phyloP scores from a whole-genome alignment of 2,113 vertebrate species.

The Lanius ludovicianus region DNA sequence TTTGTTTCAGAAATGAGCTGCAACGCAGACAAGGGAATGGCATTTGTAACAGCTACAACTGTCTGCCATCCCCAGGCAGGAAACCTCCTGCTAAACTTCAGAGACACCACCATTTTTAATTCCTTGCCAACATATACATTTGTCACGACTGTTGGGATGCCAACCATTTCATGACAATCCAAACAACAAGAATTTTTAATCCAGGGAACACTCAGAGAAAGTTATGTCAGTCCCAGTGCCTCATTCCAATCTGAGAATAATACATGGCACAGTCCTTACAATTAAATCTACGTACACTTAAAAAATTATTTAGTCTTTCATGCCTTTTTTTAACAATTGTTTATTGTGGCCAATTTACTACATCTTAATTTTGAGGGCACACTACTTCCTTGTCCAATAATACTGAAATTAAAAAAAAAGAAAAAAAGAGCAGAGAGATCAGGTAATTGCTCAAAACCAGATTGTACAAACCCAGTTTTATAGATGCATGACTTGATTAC shows the following conservation, averaged over 20 bases:
- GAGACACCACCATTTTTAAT: constrained; percentile 1
- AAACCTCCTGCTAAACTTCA: constrained; percentile 6
- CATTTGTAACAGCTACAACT: neutral
- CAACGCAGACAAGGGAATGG: neutral
- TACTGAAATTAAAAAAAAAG: neutral
- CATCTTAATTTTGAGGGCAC: neutral
- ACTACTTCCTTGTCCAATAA: neutral
- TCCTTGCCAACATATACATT: neutral
- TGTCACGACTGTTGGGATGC: neutral
- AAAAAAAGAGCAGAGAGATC: neutral
- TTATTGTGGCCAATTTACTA: neutral
- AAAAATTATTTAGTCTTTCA: neutral
- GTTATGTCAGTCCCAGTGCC: neutral
- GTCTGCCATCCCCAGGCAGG: neutral
- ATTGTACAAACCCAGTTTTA: neutral
- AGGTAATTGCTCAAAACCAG: neutral
- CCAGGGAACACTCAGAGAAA: neutral
- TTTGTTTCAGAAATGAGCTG: constrained; percentile 1
- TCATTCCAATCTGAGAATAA: neutral
- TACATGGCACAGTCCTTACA: neutral
- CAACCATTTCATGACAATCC: constrained; percentile 2
- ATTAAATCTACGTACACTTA: neutral
- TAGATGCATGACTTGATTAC: neutral
- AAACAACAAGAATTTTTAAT: neutral
- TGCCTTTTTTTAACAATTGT: neutral